Evolutionary conservation across 2,797 vertebrate species (phyloP).

Genomic region (Mus spretus): DNA sequence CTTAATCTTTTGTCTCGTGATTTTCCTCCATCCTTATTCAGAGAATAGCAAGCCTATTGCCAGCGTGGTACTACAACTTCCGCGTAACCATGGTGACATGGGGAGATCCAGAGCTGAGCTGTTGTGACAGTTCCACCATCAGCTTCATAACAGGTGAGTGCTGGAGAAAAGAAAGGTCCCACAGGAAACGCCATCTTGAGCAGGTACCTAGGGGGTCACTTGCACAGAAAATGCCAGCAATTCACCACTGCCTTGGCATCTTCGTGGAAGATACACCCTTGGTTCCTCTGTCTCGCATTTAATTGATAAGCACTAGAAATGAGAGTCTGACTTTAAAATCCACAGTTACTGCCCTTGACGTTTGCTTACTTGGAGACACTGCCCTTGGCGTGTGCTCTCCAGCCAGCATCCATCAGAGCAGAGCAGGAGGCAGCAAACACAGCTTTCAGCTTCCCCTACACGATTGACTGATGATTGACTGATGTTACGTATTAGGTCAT

Average conservation of each 20-base stretch:
- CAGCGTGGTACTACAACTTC: slow-evolving; percentile 98
- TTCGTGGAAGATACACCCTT: neutral
- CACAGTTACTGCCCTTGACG: neutral
- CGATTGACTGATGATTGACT: neutral
- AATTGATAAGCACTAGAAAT: neutral
- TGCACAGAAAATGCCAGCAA: neutral
- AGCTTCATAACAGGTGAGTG: slow-evolving; percentile 95
- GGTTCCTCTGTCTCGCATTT: neutral
- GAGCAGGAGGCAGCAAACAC: neutral
- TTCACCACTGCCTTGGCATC: neutral
- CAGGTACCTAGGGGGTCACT: neutral
- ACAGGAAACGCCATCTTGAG: neutral
- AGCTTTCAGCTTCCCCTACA: neutral
- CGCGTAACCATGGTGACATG: slow-evolving; percentile 98
- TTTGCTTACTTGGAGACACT: slow-evolving; percentile 9
- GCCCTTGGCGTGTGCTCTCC: neutral
- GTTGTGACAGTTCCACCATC: slow-evolving; percentile 95
- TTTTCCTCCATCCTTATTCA: slow-evolving; percentile 80
- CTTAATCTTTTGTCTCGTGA: slow-evolving; percentile 58
- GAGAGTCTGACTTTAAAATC: slow-evolving; percentile 14
- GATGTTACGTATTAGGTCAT: neutral
- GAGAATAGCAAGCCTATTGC: slow-evolving; percentile 95
- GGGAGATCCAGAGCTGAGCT: slow-evolving; percentile 95
- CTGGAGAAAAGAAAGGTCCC: fast-evolving
- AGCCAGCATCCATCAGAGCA: neutral